Conservation (phyloP, 2,113 vertebrate species). For the Chionis minor region DNA sequence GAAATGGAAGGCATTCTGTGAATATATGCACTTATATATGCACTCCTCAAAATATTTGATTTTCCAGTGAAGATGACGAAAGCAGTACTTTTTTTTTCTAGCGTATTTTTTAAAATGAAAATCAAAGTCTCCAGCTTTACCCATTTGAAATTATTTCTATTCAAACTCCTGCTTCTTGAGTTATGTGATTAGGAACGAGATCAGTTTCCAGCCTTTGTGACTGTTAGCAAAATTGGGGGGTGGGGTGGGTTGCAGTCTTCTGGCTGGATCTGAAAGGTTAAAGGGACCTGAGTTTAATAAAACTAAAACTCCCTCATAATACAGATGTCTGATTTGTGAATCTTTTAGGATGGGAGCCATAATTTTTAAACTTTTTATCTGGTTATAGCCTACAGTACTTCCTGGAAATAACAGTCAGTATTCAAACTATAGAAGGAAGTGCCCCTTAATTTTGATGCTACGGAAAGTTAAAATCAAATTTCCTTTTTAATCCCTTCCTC, state of each 20-base stretch:
- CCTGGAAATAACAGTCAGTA: not conserved
- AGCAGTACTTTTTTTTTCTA: not conserved
- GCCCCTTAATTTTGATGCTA: not conserved
- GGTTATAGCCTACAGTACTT: not conserved
- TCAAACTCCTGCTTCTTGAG: not conserved
- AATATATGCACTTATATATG: not conserved
- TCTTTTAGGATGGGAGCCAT: not conserved
- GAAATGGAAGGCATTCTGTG: not conserved
- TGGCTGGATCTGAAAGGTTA: not conserved
- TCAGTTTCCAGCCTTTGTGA: not conserved
- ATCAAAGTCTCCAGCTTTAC: not conserved
- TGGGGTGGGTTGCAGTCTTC: not conserved
- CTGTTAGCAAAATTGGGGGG: not conserved
- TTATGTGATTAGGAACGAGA: accelerated
- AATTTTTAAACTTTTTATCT: not conserved
- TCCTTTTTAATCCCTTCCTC: not conserved
- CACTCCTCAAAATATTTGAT: not conserved
- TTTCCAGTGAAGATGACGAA: not conserved
- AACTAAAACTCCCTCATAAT: not conserved
- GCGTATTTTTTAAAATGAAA: not conserved
- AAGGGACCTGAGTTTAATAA: not conserved
- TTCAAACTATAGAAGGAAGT: not conserved
- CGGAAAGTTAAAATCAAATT: not conserved
- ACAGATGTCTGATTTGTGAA: not conserved
- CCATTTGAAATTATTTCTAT: not conserved